phyloP scores from a whole-genome alignment of 2,113 vertebrate species.

The Antidorcas marsupialis region DNA sequence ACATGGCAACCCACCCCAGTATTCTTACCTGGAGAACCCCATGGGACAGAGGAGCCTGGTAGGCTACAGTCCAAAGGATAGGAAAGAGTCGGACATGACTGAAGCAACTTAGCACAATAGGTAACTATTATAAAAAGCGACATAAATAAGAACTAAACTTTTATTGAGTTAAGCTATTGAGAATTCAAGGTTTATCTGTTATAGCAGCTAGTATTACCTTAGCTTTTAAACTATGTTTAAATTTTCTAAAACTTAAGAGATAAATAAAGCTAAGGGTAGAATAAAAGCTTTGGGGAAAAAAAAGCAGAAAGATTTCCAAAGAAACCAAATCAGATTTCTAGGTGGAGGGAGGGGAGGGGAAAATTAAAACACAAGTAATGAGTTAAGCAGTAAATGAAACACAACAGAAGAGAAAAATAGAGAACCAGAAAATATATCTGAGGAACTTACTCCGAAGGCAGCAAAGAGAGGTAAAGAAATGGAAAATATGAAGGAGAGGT shows the following conservation, averaged over 20 bases:
- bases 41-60: not conserved
- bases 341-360: not conserved
- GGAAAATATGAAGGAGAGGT: not conserved
- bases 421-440: not conserved
- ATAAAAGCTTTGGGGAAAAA: not conserved
- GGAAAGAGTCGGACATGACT: not conserved
- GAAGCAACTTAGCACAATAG: not conserved
- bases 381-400: not conserved
- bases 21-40: not conserved
- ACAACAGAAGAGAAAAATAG: not conserved
- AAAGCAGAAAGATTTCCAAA: not conserved
- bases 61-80: not conserved
- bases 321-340: slow-evolving; percentile 1
- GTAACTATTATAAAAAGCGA: not conserved
- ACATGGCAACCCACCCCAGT: not conserved
- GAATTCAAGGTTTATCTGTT: not conserved
- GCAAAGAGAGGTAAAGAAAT: not conserved
- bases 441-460: not conserved
- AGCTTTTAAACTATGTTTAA: slow-evolving; percentile 27
- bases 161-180: not conserved
- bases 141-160: not conserved
- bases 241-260: not conserved
- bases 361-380: not conserved
- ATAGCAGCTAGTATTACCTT: not conserved
- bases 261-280: not conserved